These are phyloP conservation scores for Pomacea maculata DNA, from an alignment of 1,140 invertebrate species.

Conservation along the genomic window DNA sequence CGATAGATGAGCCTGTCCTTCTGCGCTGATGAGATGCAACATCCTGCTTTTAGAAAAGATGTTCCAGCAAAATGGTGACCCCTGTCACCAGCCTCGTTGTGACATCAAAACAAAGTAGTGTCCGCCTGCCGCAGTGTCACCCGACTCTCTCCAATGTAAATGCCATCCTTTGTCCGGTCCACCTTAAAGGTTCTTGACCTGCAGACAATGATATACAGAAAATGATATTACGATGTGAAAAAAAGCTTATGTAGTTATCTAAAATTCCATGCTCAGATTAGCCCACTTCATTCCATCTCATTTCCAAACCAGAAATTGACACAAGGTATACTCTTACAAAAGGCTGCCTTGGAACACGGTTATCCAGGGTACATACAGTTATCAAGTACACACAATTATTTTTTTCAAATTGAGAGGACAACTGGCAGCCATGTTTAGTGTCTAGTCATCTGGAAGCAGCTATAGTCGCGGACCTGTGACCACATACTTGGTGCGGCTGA, in stretches of 20 bases:
- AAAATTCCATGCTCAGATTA: not conserved
- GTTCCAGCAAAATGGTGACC: too few species aligned
- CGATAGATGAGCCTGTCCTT: too few species aligned
- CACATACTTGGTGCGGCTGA: too few species aligned
- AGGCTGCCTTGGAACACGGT: not conserved
- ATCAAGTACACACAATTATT: not conserved
- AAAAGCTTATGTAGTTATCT: not conserved
- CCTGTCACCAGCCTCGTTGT: too few species aligned
- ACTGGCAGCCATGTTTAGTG: not conserved
- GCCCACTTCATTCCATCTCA: not conserved
- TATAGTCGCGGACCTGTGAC: too few species aligned
- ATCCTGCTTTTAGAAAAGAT: too few species aligned
- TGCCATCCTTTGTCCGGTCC: conserved; percentile 5
- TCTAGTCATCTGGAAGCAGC: too few species aligned
- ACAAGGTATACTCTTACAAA: not conserved
- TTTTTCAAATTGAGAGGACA: not conserved
- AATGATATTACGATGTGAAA: not conserved
- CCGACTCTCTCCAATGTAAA: conserved; percentile 14
- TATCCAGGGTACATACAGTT: not conserved
- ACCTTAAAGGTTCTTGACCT: not conserved
- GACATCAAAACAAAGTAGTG: conserved; percentile 16
- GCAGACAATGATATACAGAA: not conserved
- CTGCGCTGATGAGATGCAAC: too few species aligned
- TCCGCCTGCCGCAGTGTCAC: not conserved
- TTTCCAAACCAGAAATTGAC: not conserved